Base-by-base conservation (phyloP, 2,888 invertebrate genomes). In the Entomobrya multifasciata region DNA sequence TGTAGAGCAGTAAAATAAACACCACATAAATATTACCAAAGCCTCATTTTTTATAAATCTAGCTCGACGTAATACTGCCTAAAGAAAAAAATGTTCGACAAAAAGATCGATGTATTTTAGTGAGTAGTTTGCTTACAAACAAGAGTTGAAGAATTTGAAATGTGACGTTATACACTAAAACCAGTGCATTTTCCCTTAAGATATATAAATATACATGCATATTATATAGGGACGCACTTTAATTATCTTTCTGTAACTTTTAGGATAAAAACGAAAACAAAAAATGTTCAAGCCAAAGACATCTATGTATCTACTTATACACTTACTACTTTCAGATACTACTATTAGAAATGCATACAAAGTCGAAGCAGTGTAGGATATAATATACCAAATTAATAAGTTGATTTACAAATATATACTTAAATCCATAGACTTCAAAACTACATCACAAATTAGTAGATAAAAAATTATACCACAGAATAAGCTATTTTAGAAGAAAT, bases 221-320 rank as follows among this genome's bases (percentile, higher is more conserved):
- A 17, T 30, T 74, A 36, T 27, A 62, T 62, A 11, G n/a, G n/a
- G n/a, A n/a, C n/a, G n/a, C n/a, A n/a, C n/a, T n/a, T n/a, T 30
- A 41, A 25, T 20, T 55, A 76, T 76, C 65, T 76, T 74, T 65
- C 44, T 65, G n/a, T 84, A 55, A 30, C 41, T 27, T 55, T 44
- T 41, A 77, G 41, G 47, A 57, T 77, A 85, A 77, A 84, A 47
- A 25, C 11, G 30, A 84, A 36, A 84, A 57, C 55, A 57, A 55
- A 79, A 85, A 78, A 55, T 85, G 85, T 85, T 85, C 85, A 85
- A 85, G 85, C 78, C 85, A 85, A 85, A 85, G 85, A 85, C 85
- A 79, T 78, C 70, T 65, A 65, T 77, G 25, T 83, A 77, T 57
- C 76, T 76, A 76, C 76, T 76, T 76, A 70, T 72, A 72, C 72